Conservation (phyloP, 1,140 invertebrate genomes). For the Drosophila virilis region DNA sequence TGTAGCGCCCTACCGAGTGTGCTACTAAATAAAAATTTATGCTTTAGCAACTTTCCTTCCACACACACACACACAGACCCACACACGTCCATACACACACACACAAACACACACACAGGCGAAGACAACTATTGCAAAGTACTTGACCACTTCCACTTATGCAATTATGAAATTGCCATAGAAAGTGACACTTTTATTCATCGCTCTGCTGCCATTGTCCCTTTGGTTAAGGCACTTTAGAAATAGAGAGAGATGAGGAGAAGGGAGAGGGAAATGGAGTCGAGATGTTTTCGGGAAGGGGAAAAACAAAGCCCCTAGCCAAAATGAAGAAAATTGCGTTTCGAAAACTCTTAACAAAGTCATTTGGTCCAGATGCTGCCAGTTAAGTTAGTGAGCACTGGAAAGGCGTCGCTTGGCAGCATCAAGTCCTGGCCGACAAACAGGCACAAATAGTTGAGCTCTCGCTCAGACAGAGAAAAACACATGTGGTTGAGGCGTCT, state of each 20-base stretch:
- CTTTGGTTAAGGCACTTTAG: slow-evolving; percentile 29
- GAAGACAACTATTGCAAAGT: slow-evolving; percentile 61
- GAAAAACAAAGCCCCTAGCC: slow-evolving; percentile 11
- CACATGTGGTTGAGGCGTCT: slow-evolving; percentile 69
- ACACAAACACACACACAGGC: neutral
- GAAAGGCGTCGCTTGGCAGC: slow-evolving; percentile 5
- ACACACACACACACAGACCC: neutral
- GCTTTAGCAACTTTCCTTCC: slow-evolving; percentile 22
- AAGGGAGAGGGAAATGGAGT: neutral
- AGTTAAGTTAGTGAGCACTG: slow-evolving; percentile 63
- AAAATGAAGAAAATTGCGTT: slow-evolving; percentile 78
- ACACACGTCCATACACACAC: neutral
- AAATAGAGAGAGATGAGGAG: neutral
- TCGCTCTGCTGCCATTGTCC: slow-evolving; percentile 71
- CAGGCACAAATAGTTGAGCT: slow-evolving; percentile 42
- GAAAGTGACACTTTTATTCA: slow-evolving; percentile 82
- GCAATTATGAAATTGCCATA: slow-evolving; percentile 83
- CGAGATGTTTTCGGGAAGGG: slow-evolving; percentile 21
- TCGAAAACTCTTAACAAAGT: slow-evolving; percentile 82
- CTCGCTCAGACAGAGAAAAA: slow-evolving; percentile 38
- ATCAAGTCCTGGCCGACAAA: slow-evolving; percentile 33
- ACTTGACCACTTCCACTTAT: slow-evolving; percentile 83
- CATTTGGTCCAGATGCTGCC: slow-evolving; percentile 79
- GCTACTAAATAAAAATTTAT: slow-evolving; percentile 79
- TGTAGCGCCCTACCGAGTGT: slow-evolving; percentile 58